These are phyloP conservation scores for Nerophis lumbriciformis DNA, from an alignment of 2,113 vertebrate species.

Conservation along the genomic window DNA sequence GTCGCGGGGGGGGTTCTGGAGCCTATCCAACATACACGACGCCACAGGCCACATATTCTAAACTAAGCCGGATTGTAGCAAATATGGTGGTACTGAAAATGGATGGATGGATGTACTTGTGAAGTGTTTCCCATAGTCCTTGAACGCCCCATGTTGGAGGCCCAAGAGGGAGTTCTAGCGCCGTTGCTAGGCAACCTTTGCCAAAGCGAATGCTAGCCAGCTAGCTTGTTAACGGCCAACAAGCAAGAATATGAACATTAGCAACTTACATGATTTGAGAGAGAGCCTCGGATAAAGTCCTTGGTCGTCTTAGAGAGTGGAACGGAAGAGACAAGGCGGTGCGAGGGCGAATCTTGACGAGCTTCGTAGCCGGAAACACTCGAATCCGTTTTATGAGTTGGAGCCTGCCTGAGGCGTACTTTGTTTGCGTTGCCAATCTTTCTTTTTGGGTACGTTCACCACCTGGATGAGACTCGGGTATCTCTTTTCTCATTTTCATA, in stretches of 20 bases:
- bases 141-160: too few species aligned
- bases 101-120: too few species aligned
- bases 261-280: too few species aligned
- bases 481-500: slow-evolving; percentile 52
- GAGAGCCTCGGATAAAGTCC: slow-evolving; percentile 67
- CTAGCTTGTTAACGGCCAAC: too few species aligned
- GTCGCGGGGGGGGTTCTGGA: too few species aligned
- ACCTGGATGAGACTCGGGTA: slow-evolving; percentile 80
- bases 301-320: slow-evolving; percentile 78
- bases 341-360: slow-evolving; percentile 29
- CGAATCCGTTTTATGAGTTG: slow-evolving; percentile 78
- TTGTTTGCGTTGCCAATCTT: slow-evolving; percentile 78
- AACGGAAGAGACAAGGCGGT: slow-evolving; percentile 64
- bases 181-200: slow-evolving; percentile 32
- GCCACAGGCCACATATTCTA: too few species aligned
- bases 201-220: not conserved
- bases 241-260: too few species aligned
- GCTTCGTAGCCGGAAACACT: slow-evolving; percentile 69
- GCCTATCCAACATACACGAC: too few species aligned
- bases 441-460: slow-evolving; percentile 77
- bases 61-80: too few species aligned
- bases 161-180: not conserved
- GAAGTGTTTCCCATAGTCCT: too few species aligned
- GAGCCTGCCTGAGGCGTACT: slow-evolving; percentile 62
- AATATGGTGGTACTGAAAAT: too few species aligned